A percentile compares a stretch with the other conserved stretches of the same genome.
These are phyloP conservation scores for Cryptomyrus ogoouensis DNA, from an alignment of 2,113 vertebrate species.

Conservation along the genomic window DNA sequence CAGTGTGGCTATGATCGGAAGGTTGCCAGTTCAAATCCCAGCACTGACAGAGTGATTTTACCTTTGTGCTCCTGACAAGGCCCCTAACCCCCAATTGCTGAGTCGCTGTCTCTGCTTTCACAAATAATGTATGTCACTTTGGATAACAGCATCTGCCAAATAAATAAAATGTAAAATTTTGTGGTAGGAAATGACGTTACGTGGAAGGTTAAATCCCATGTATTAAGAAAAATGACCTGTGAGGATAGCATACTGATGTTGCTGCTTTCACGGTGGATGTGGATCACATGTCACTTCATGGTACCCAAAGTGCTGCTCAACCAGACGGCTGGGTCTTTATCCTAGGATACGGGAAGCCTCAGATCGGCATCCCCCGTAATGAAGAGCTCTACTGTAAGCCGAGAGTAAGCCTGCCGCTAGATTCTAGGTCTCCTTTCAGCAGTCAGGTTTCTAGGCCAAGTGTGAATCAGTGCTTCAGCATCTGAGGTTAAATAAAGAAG, in stretches of 20 bases:
- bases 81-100: background rate
- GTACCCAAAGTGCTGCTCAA: background rate
- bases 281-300: background rate
- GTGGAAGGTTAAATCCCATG: background rate
- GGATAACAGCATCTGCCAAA: background rate
- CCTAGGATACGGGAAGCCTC: background rate
- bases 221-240: background rate
- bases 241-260: background rate
- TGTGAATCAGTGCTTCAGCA: conserved; percentile 3
- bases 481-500: background rate
- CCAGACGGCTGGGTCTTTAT: background rate
- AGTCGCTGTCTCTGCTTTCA: background rate
- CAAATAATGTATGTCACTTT: background rate
- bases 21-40: background rate
- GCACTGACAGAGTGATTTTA: background rate
- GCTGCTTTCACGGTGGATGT: background rate
- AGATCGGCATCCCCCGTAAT: background rate
- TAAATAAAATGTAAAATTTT: background rate
- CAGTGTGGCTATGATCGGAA: background rate
- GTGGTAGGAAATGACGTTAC: background rate
- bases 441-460: background rate
- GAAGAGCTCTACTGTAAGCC: background rate
- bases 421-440: background rate
- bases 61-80: background rate
- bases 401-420: background rate